Conservation (phyloP, 1,140 invertebrate species). For the Megalonaias nervosa region DNA sequence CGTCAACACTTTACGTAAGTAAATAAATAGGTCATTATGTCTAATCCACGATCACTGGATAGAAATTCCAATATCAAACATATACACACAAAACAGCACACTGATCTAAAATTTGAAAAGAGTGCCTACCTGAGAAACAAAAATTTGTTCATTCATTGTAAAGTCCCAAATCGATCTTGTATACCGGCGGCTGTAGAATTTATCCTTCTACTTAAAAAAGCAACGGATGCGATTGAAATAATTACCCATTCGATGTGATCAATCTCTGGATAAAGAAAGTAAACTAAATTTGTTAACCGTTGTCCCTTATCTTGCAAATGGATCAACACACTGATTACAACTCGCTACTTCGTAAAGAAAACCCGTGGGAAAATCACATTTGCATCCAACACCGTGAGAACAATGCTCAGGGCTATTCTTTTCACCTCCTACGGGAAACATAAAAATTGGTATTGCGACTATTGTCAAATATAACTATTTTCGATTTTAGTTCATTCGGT, state of each 20-base stretch:
- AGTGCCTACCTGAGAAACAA: conserved; percentile 52
- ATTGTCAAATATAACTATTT: not conserved
- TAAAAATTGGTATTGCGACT: not conserved
- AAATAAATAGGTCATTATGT: too few species aligned
- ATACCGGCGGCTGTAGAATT: not conserved
- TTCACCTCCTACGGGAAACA: conserved; percentile 27
- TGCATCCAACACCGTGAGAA: conserved; percentile 68
- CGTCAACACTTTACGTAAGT: too few species aligned
- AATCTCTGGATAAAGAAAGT: too few species aligned
- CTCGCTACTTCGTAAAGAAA: conserved; percentile 46
- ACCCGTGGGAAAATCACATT: conserved; percentile 68
- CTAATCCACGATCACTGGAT: too few species aligned
- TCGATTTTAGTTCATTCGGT: too few species aligned
- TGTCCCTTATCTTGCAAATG: conserved; percentile 13
- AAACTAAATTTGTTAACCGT: too few species aligned
- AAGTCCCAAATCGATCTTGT: conserved; percentile 4
- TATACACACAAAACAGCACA: too few species aligned
- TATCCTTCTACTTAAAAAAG: conserved; percentile 1
- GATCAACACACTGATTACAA: conserved; percentile 19
- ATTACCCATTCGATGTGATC: too few species aligned
- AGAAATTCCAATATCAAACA: too few species aligned
- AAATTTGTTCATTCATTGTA: conserved; percentile 57
- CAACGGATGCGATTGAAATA: too few species aligned
- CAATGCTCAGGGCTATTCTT: conserved; percentile 61
- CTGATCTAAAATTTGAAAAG: not conserved